Percentiles rank a stretch among this genome's conserved stretches.
These are phyloP conservation scores for Rutilus rutilus DNA, from an alignment of 2,113 vertebrate genomes.

Conservation along the genomic window DNA sequence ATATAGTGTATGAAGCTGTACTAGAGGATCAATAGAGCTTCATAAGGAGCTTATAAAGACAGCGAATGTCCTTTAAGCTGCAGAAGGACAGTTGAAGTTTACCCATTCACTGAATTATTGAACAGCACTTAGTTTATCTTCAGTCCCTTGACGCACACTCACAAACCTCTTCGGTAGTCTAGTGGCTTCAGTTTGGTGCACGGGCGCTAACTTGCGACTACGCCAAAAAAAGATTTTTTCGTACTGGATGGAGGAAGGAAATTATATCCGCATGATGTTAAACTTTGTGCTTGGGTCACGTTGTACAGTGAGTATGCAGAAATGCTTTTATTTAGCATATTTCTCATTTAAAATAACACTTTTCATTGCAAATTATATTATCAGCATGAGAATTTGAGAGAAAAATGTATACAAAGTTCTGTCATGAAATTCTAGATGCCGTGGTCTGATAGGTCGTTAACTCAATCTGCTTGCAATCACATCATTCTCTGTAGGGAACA, in stretches of 20 bases:
- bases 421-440: too few species aligned
- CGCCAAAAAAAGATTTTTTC: not conserved
- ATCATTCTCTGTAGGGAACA: too few species aligned
- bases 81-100: slow-evolving; percentile 49
- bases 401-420: not conserved
- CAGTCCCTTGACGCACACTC: not conserved
- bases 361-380: not conserved
- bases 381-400: not conserved
- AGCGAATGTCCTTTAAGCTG: slow-evolving; percentile 42
- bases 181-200: not conserved
- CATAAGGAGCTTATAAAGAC: slow-evolving; percentile 28
- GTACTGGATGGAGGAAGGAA: not conserved
- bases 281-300: not conserved
- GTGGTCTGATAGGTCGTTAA: too few species aligned
- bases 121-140: slow-evolving; percentile 51
- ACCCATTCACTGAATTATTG: slow-evolving; percentile 56
- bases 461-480: too few species aligned
- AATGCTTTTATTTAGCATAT: not conserved
- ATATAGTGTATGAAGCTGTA: slow-evolving; percentile 2
- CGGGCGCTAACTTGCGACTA: not conserved
- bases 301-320: not conserved
- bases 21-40: not conserved
- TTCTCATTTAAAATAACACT: not conserved
- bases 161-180: not conserved
- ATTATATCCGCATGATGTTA: not conserved